Evolutionary conservation across 53 echinoderm and acorn worm species (phyloP).

Genomic region (Holothuria scabra): DNA sequence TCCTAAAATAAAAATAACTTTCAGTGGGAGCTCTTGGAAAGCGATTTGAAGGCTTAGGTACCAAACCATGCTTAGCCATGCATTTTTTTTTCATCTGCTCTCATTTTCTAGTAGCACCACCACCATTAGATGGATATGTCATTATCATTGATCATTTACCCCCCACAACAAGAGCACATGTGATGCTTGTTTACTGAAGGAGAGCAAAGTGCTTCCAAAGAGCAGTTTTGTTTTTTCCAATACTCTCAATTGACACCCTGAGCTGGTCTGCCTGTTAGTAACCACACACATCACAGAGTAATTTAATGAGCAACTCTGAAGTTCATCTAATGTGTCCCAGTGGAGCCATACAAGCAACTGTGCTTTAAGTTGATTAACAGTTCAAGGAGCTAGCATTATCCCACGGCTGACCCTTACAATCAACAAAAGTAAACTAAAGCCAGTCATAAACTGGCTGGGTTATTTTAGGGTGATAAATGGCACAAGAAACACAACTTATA

Average conservation of each 20-base stretch:
- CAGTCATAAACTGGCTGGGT: slow-evolving; percentile 8
- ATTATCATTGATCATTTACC: too few species aligned
- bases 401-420: slow-evolving; percentile 23
- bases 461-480: slow-evolving; percentile 33
- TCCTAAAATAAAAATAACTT: too few species aligned
- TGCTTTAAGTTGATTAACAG: slow-evolving; percentile 33
- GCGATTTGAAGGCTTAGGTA: too few species aligned
- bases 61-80: too few species aligned
- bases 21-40: too few species aligned
- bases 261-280: slow-evolving; percentile 34
- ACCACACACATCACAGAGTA: slow-evolving; percentile 44
- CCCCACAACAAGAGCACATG: too few species aligned
- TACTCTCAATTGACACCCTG: background rate
- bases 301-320: slow-evolving; percentile 27
- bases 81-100: too few species aligned
- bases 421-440: background rate
- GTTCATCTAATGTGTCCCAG: slow-evolving; percentile 31
- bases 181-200: too few species aligned
- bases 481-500: background rate
- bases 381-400: slow-evolving; percentile 14
- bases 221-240: background rate
- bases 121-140: too few species aligned
- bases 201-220: too few species aligned
- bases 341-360: slow-evolving; percentile 37
- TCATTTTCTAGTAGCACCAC: too few species aligned